Percentiles rank a stretch among this genome's conserved stretches.
Conservation (phyloP, 2,113 vertebrate genomes). For the Gasterosteus nipponicus region DNA sequence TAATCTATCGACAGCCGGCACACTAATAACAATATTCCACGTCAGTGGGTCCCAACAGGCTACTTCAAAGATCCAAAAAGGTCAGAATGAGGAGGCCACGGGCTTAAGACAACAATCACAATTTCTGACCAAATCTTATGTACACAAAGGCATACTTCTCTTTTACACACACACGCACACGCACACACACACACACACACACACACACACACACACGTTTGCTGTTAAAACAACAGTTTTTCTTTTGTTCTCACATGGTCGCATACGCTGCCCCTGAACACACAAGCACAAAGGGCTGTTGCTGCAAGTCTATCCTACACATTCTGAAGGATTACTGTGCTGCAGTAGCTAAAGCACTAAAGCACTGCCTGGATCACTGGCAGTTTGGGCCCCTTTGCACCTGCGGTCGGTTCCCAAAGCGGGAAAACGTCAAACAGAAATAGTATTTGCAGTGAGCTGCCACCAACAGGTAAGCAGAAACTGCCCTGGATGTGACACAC, state of each 20-base stretch:
- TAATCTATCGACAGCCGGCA: constrained; percentile 10
- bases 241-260: constrained; percentile 14
- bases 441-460: constrained; percentile 16
- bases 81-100: constrained; percentile 30
- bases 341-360: constrained; percentile 77
- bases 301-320: constrained; percentile 55
- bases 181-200: constrained; percentile 24
- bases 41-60: constrained; percentile 40
- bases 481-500: too few relatives aligned
- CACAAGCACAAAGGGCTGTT: constrained; percentile 41
- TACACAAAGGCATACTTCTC: constrained; percentile 22
- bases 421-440: constrained; percentile 23
- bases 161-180: constrained; percentile 20
- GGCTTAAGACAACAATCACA: constrained; percentile 30
- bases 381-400: constrained; percentile 26
- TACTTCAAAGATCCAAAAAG: constrained; percentile 31
- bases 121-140: neutral
- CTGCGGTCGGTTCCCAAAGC: neutral
- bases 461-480: neutral
- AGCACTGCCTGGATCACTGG: constrained; percentile 56
- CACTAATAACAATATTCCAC: constrained; percentile 41
- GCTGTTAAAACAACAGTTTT: constrained; percentile 26
- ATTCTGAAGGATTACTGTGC: constrained; percentile 85
- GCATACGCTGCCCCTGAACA: constrained; percentile 28
- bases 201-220: constrained; percentile 2